phyloP scores from a whole-genome alignment of 1,140 invertebrate species.

The Cyclargus thomasi region DNA sequence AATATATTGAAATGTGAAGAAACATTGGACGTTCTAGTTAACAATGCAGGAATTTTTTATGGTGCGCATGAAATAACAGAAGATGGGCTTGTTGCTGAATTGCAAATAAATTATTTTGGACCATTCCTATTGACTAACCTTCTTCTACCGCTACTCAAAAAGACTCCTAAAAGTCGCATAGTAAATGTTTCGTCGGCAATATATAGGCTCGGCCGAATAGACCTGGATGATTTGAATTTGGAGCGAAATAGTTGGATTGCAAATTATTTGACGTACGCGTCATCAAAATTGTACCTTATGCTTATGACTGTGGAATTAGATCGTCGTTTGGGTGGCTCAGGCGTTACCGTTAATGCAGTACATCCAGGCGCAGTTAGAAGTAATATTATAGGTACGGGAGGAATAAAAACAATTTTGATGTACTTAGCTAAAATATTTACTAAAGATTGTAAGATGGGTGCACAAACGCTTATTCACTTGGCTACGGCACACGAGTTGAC shows the following conservation, averaged over 20 bases:
- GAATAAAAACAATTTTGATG: background rate
- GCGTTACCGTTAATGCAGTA: constrained; percentile 85
- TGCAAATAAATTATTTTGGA: constrained; percentile 92
- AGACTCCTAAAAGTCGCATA: constrained; percentile 85
- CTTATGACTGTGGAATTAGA: constrained; percentile 88
- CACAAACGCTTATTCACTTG: constrained; percentile 76
- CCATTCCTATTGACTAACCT: constrained; percentile 87
- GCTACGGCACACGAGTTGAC: constrained; percentile 75
- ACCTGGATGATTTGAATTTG: constrained; percentile 84
- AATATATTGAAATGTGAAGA: constrained; percentile 79
- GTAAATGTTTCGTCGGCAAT: constrained; percentile 88
- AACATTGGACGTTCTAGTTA: constrained; percentile 86
- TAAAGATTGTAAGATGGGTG: constrained; percentile 62
- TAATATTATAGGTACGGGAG: constrained; percentile 26
- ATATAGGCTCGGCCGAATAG: constrained; percentile 81
- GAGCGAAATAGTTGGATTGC: constrained; percentile 27
- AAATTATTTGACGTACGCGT: constrained; percentile 34
- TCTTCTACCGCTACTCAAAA: constrained; percentile 83
- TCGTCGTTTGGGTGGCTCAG: constrained; percentile 81
- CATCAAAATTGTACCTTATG: constrained; percentile 90
- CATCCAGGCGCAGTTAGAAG: constrained; percentile 81
- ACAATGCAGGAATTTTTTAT: constrained; percentile 81
- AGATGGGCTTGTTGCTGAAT: constrained; percentile 87
- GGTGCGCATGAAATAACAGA: constrained; percentile 71
- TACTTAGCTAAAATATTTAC: background rate